Base-by-base conservation (phyloP, 2,113 vertebrate genomes). In the Anarrhichthys ocellatus region DNA sequence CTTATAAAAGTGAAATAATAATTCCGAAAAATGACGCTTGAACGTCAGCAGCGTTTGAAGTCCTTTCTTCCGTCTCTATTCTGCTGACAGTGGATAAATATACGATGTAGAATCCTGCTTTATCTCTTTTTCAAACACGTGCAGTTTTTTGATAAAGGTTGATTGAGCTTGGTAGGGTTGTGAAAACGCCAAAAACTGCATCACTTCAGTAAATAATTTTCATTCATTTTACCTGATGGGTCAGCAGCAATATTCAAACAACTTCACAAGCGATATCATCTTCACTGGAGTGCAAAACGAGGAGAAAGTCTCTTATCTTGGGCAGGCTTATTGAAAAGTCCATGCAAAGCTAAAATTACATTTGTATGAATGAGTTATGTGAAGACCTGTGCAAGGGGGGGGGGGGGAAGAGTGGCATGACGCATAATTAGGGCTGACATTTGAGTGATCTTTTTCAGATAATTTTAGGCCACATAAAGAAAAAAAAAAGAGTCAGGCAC, bases 391-490 rank as follows among this genome's bases (percentile, higher is more conserved):
- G 64, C 68, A 36, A 77, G 24, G 17, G 22, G 50, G 77, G 44
- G 72, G 24, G 71, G 54, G 62, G 78, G 34, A 42, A 58, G 63
- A 73, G 48, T 36, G 61, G 10, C 56, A 58, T 48, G 62, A 78
- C 63, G 75, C 61, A 6, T 84, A 81, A 86, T 88, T 78, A 78
- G 0, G 0, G 65, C 32, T 87, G 82, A 86, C 77, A 87, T 83
- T 79, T 87, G 34, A n/a, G 9, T 68, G 73, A 88, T 85, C 56
- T 70, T 52, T 73, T 62, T 77, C 32, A 80, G 56, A 89, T 82
- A 24, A 76, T 87, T 91, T 84, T 85, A 81, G 69, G 54, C 4
- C 36, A 68, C 29, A 56, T 34, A 9, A 54, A 72, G 42, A 86
- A 59, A n/a, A 59, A 29, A 58, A 20, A 52, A 27, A 15, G 0